Evolutionary conservation across 1,140 invertebrate genomes (phyloP).

Genomic region (Spodoptera litura): DNA sequence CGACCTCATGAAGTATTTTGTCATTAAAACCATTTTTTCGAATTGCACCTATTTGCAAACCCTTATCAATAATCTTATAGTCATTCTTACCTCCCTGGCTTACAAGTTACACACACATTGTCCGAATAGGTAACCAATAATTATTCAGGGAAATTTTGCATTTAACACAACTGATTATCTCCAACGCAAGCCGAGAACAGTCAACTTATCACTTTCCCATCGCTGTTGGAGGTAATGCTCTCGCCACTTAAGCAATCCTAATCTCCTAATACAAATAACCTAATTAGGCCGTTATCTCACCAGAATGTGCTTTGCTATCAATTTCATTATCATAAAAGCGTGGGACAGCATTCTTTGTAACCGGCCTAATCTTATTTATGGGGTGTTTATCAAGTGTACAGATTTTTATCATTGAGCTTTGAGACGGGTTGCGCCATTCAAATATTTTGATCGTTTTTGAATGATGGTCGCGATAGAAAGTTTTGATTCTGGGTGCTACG

Average conservation of each 20-base stretch:
- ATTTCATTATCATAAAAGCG: conserved; percentile 43
- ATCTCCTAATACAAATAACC: conserved; percentile 45
- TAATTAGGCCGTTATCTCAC: conserved; percentile 43
- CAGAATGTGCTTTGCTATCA: conserved; percentile 33
- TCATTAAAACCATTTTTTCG: no score
- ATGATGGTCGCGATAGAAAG: conserved; percentile 19
- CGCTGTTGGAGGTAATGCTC: conserved; percentile 13
- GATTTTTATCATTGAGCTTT: conserved; percentile 24
- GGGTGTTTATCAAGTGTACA: conserved; percentile 39
- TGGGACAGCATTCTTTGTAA: conserved; percentile 47
- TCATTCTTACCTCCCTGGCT: no score
- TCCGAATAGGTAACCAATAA: no score
- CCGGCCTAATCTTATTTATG: conserved; percentile 44
- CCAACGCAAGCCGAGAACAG: not conserved
- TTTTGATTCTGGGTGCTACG: not conserved
- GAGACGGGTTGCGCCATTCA: conserved; percentile 24
- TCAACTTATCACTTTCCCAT: conserved; percentile 28
- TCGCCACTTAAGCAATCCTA: conserved; percentile 26
- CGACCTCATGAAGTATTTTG: no score
- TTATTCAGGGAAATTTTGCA: not conserved
- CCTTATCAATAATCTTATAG: no score
- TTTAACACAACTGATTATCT: not conserved
- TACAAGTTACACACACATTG: no score
- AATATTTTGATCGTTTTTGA: conserved; percentile 45
- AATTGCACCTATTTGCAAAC: no score